Conservation (phyloP, 2,797 vertebrate genomes). For the Dermochelys coriacea region DNA sequence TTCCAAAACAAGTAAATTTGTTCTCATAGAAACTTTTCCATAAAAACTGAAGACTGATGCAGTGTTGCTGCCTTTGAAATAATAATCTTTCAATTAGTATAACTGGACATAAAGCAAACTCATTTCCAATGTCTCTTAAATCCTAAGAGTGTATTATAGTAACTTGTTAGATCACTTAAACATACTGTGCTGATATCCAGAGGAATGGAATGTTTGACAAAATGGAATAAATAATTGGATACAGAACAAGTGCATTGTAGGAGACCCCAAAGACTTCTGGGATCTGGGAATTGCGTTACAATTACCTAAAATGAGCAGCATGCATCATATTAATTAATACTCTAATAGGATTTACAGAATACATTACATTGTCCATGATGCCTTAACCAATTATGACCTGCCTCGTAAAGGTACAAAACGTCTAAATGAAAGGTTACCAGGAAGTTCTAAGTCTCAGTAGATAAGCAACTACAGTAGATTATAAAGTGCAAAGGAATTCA, state of each 20-base stretch:
- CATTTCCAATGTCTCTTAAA: conserved; percentile 34
- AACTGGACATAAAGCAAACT: conserved; percentile 45
- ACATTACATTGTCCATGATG: neutral
- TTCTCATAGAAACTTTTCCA: conserved; percentile 32
- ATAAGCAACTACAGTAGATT: conserved; percentile 13
- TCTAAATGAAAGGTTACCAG: conserved; percentile 10
- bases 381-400: conserved; percentile 22
- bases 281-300: conserved; percentile 34
- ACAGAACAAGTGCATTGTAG: conserved; percentile 16
- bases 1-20: conserved; percentile 20
- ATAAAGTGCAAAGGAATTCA: conserved; percentile 11
- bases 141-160: conserved; percentile 52
- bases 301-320: conserved; percentile 31
- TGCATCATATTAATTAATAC: conserved; percentile 1
- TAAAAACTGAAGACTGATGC: conserved; percentile 25
- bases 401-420: neutral
- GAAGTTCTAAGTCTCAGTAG: neutral
- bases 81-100: conserved; percentile 70
- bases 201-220: conserved; percentile 41
- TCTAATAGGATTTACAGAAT: conserved; percentile 46
- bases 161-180: conserved; percentile 10
- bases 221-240: conserved; percentile 60
- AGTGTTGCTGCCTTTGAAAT: conserved; percentile 54
- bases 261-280: conserved; percentile 14
- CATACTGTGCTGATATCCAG: conserved; percentile 21